phyloP scores from a whole-genome alignment of 2,113 vertebrate genomes.

The Phasianus colchicus region DNA sequence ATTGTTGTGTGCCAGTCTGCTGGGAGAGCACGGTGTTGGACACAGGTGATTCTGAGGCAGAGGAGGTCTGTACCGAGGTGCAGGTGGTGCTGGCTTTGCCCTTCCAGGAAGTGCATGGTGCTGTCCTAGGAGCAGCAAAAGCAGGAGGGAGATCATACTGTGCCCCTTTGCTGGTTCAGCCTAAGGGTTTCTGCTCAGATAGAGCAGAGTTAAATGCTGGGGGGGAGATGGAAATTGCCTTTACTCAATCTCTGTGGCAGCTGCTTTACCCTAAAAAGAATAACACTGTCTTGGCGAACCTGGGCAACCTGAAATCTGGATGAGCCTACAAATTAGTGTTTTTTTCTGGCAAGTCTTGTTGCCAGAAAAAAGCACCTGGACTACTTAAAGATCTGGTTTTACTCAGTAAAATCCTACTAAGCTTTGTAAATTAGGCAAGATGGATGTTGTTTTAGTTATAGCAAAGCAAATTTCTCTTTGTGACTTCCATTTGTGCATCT shows the following conservation, averaged over 20 bases:
- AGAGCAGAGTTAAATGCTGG: background rate
- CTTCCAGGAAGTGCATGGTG: background rate
- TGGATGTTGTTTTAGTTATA: background rate
- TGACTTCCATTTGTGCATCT: background rate
- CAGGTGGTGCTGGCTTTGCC: background rate
- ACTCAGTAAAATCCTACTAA: background rate
- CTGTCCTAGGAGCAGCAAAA: accelerated
- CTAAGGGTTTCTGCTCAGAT: background rate
- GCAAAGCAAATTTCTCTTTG: background rate
- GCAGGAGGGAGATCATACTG: background rate
- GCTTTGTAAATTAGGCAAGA: background rate
- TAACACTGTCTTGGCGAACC: background rate
- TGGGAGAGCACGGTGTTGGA: background rate
- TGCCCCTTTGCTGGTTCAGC: background rate
- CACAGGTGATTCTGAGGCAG: accelerated
- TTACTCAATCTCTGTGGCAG: background rate
- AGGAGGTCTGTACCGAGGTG: background rate
- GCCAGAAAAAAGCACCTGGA: background rate
- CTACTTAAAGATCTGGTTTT: background rate
- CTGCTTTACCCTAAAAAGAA: background rate
- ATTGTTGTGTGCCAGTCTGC: background rate
- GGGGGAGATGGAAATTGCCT: background rate
- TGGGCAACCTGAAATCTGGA: background rate
- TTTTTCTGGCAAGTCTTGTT: background rate
- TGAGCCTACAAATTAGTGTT: background rate